These are phyloP conservation scores for Ophion costatus DNA, from an alignment of 2,888 invertebrate species.

Conservation along the genomic window DNA sequence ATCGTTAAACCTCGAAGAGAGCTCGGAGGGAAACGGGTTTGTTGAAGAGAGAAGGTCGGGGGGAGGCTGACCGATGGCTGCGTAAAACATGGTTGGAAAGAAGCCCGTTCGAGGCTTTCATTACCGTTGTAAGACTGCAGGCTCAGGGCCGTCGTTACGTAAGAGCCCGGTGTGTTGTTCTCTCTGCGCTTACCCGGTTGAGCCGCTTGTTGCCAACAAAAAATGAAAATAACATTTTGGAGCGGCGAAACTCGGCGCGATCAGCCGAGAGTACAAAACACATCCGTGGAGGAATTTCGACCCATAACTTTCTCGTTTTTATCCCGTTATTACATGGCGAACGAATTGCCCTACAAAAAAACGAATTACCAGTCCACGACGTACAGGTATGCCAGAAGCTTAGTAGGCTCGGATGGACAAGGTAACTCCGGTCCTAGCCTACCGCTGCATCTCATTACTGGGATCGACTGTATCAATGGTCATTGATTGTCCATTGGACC, in stretches of 20 bases:
- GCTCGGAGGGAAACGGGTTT: conserved; percentile 77
- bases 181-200: background rate
- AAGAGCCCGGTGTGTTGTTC: conserved; percentile 65
- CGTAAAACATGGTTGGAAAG: conserved; percentile 70
- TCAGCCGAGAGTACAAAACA: background rate
- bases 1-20: conserved; percentile 66
- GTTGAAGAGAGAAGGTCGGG: conserved; percentile 46
- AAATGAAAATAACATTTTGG: conserved; percentile 19
- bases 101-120: conserved; percentile 78
- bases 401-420: background rate
- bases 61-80: conserved; percentile 43
- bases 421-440: background rate
- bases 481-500: background rate
- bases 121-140: conserved; percentile 79
- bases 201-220: conserved; percentile 6
- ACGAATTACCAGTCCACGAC: background rate
- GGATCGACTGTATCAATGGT: background rate
- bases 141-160: conserved; percentile 78
- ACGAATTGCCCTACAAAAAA: background rate
- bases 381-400: background rate
- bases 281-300: background rate
- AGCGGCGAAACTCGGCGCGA: background rate
- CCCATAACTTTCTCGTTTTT: background rate
- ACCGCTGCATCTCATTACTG: background rate
- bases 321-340: background rate